These are phyloP conservation scores for Tethya wilhelma DNA, from an alignment of 37 sponge, comb jelly and placozoan genomes.

Conservation along the genomic window DNA sequence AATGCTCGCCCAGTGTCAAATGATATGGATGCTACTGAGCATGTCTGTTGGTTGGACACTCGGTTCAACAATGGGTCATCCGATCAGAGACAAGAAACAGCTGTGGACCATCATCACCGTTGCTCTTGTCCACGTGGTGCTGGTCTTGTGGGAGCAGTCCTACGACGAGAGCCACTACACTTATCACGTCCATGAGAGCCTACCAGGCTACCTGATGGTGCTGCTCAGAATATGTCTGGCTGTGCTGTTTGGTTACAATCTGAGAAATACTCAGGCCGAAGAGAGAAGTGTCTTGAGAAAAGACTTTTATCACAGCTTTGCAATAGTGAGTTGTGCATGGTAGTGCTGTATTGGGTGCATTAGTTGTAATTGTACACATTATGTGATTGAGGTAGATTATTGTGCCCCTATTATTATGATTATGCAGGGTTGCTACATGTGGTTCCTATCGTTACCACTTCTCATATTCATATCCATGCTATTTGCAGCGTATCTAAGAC, in stretches of 20 bases:
- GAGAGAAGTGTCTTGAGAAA: conserved; percentile 63
- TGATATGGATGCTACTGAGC: conserved; percentile 69
- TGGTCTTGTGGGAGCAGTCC: conserved; percentile 76
- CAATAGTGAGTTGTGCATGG: conserved; percentile 44
- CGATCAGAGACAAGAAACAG: conserved; percentile 49
- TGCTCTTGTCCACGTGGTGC: conserved; percentile 18
- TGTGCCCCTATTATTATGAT: not conserved
- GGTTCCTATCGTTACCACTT: conserved; percentile 72
- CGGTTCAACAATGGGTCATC: conserved; percentile 32
- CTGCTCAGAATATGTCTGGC: conserved; percentile 47
- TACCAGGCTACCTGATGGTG: conserved; percentile 55
- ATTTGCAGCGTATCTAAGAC: conserved; percentile 64
- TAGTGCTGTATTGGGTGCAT: not conserved
- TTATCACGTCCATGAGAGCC: conserved; percentile 60
- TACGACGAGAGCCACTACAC: conserved; percentile 78
- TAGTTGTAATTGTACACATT: not conserved
- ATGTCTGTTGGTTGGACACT: conserved; percentile 77
- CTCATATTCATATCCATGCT: conserved; percentile 55
- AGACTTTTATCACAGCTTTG: conserved; percentile 70
- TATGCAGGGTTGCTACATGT: conserved; percentile 67
- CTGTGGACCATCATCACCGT: conserved; percentile 31
- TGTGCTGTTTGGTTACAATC: conserved; percentile 51
- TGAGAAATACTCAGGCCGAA: conserved; percentile 17
- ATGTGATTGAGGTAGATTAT: not conserved
- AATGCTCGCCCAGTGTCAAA: conserved; percentile 63